Percentiles rank a stretch among this genome's conserved stretches.
Conservation (phyloP, 2,797 vertebrate species). For the Sebastes alutus region DNA sequence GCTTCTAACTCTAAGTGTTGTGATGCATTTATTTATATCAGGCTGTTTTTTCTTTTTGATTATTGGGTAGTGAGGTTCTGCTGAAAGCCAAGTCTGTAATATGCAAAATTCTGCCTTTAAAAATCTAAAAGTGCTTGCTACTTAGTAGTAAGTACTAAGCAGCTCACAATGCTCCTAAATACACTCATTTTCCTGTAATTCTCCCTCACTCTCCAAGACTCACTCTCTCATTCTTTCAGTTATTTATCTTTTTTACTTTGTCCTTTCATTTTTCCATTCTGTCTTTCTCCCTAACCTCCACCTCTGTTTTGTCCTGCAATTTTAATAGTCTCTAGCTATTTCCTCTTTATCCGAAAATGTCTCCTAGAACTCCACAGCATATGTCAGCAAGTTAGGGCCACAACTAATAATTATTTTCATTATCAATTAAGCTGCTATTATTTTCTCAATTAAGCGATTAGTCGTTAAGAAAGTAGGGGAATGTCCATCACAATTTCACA, state of each 20-base stretch:
- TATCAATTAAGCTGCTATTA: neutral
- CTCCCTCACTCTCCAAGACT: neutral
- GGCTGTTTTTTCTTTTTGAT: neutral
- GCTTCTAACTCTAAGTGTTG: no score
- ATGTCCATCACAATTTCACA: neutral
- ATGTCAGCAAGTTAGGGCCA: neutral
- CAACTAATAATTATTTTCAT: neutral
- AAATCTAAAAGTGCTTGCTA: neutral
- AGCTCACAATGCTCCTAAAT: neutral
- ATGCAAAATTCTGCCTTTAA: neutral
- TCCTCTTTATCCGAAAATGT: neutral
- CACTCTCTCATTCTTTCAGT: neutral
- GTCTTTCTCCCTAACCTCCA: neutral
- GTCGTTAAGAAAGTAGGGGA: neutral
- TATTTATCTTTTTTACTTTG: neutral
- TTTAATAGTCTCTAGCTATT: neutral
- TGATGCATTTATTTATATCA: neutral
- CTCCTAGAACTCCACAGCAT: neutral
- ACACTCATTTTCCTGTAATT: neutral
- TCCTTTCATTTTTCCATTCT: neutral
- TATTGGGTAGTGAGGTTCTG: neutral
- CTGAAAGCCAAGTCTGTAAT: neutral
- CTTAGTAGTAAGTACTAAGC: no score
- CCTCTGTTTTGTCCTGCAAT: neutral
- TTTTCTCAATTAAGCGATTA: neutral